Percentiles rank a stretch among this genome's conserved stretches.
phyloP scores from a whole-genome alignment of 2,113 vertebrate genomes.

The Chitala chitala region DNA sequence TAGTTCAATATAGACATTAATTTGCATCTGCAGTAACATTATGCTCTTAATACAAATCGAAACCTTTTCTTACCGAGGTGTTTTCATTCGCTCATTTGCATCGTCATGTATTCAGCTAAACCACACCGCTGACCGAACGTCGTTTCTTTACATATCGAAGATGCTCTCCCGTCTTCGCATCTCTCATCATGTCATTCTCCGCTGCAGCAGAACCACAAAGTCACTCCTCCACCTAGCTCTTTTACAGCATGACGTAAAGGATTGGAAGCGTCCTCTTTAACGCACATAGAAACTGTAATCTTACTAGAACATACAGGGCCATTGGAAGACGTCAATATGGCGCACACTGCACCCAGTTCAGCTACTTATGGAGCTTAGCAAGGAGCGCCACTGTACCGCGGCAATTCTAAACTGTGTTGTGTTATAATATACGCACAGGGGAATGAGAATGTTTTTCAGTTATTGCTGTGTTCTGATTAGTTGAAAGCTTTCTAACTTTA shows the following conservation, averaged over 20 bases:
- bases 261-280: conserved; percentile 19
- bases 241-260: conserved; percentile 34
- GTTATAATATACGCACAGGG: too few relatives aligned
- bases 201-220: conserved; percentile 34
- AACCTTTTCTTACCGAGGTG: conserved; percentile 25
- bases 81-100: conserved; percentile 20
- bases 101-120: conserved; percentile 3
- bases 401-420: neutral
- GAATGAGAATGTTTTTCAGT: too few relatives aligned
- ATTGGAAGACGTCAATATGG: neutral
- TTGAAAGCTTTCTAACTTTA: too few relatives aligned
- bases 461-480: too few relatives aligned
- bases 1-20: neutral
- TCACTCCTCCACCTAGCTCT: conserved; percentile 34
- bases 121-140: neutral
- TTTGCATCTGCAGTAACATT: conserved; percentile 7
- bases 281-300: neutral
- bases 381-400: neutral
- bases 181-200: conserved; percentile 28
- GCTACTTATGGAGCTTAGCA: conserved; percentile 27
- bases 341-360: neutral
- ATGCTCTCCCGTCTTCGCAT: conserved; percentile 15
- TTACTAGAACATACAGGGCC: conserved; percentile 4
- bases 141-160: conserved; percentile 20
- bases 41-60: neutral